Evolutionary conservation across 2,888 invertebrate species (phyloP).

Genomic region (Ophion ventricosus): DNA sequence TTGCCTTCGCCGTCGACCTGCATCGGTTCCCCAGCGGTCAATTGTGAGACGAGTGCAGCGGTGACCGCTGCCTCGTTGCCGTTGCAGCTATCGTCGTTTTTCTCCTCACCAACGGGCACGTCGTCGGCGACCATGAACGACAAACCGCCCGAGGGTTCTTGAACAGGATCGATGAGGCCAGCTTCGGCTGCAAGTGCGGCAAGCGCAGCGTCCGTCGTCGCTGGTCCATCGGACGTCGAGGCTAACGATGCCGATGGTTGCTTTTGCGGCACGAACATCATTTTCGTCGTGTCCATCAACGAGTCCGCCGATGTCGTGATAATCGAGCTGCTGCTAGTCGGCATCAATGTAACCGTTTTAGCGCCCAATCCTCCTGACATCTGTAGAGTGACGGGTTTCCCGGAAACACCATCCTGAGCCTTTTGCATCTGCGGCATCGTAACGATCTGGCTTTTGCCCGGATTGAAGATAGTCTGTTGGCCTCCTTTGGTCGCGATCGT

Average conservation of each 20-base stretch:
- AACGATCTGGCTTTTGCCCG: constrained; percentile 80
- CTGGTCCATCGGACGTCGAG: constrained; percentile 85
- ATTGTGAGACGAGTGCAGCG: constrained; percentile 76
- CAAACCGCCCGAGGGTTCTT: constrained; percentile 79
- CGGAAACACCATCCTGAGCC: constrained; percentile 86
- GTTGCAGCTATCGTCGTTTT: constrained; percentile 81
- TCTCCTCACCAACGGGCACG: constrained; percentile 71
- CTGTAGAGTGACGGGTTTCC: constrained; percentile 90
- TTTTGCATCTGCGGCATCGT: constrained; percentile 82
- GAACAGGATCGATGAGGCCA: constrained; percentile 85
- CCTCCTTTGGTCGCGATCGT: constrained; percentile 86
- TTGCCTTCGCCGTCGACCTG: constrained; percentile 81
- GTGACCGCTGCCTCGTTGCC: constrained; percentile 79
- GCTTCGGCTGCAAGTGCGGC: constrained; percentile 87
- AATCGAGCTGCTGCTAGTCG: constrained; percentile 79
- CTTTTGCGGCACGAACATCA: constrained; percentile 83
- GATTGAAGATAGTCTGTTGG: constrained; percentile 80
- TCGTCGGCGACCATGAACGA: constrained; percentile 82
- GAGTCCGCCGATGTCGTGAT: constrained; percentile 76
- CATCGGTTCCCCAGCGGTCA: constrained; percentile 78
- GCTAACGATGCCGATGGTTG: constrained; percentile 86
- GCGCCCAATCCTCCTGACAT: constrained; percentile 86
- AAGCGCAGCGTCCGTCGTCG: constrained; percentile 86
- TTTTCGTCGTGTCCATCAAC: constrained; percentile 78
- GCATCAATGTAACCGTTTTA: constrained; percentile 87